Conservation (phyloP, 2,113 vertebrate species). For the Centropristis striata region DNA sequence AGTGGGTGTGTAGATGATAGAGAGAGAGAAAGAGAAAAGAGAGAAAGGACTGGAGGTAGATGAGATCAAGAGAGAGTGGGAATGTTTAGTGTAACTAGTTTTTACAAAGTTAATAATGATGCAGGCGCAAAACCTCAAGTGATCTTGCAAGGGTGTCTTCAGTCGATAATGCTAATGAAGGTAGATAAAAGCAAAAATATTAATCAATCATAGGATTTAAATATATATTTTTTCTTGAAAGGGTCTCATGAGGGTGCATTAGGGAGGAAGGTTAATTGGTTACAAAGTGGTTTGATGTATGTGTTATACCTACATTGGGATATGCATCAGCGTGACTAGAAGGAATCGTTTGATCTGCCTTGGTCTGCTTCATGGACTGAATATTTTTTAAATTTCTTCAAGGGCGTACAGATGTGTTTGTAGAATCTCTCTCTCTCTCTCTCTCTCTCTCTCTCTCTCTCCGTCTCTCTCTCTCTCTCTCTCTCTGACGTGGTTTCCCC, state of each 20-base stretch:
- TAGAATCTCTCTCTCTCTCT: conserved; percentile 27
- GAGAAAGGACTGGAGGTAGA: neutral
- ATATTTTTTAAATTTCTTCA: conserved; percentile 60
- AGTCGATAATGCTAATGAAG: conserved; percentile 7
- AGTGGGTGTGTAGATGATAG: conserved; percentile 28
- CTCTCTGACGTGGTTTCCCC: conserved; percentile 29
- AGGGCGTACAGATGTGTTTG: conserved; percentile 56
- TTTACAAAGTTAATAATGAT: conserved; percentile 15
- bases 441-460: conserved; percentile 34
- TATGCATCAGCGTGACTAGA: conserved; percentile 39
- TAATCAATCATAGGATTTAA: conserved; percentile 35
- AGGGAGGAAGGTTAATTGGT: conserved; percentile 40
- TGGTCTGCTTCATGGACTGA: conserved; percentile 34
- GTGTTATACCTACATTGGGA: conserved; percentile 23
- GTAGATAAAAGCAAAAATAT: conserved; percentile 49
- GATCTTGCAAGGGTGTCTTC: conserved; percentile 9
- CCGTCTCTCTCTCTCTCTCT: conserved; percentile 36
- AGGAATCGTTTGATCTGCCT: conserved; percentile 46
- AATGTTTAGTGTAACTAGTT: neutral
- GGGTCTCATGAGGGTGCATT: conserved; percentile 27
- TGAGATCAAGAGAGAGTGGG: conserved; percentile 25
- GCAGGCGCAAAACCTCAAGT: conserved; percentile 36
- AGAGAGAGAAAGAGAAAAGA: conserved; percentile 4
- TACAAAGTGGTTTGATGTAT: conserved; percentile 43
- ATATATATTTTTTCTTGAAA: conserved; percentile 27